Evolutionary conservation across 2,888 invertebrate species (phyloP).

Genomic region (Zaprionus obscuricornis): DNA sequence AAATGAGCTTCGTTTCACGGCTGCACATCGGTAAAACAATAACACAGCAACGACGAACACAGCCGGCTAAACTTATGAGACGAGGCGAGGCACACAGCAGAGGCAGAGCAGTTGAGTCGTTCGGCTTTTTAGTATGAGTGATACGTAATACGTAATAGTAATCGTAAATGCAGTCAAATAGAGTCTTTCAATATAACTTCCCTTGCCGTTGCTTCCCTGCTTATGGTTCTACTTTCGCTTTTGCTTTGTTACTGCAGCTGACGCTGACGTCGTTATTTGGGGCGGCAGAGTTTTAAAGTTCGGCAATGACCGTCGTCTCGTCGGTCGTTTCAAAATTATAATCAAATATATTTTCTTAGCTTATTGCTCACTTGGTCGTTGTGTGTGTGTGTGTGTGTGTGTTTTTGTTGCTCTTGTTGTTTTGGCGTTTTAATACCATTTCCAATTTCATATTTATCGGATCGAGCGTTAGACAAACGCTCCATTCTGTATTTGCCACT

Average conservation of each 20-base stretch:
- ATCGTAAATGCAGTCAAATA: constrained; percentile 50
- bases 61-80: too few relatives aligned
- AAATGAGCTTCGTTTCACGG: too few relatives aligned
- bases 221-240: too few relatives aligned
- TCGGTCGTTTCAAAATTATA: constrained; percentile 26
- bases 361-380: constrained; percentile 19
- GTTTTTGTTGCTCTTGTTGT: constrained; percentile 19
- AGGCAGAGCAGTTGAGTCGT: too few relatives aligned
- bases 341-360: constrained; percentile 61
- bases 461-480: constrained; percentile 65
- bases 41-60: too few relatives aligned
- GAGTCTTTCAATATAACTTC: constrained; percentile 30
- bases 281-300: constrained; percentile 31
- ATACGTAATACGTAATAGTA: constrained; percentile 24
- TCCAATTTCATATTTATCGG: constrained; percentile 77
- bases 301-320: constrained; percentile 43
- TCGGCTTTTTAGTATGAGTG: too few relatives aligned
- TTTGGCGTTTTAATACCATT: constrained; percentile 48
- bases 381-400: constrained; percentile 10
- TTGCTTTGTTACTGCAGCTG: too few relatives aligned
- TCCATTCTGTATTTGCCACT: constrained; percentile 75
- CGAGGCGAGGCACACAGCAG: too few relatives aligned
- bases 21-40: too few relatives aligned
- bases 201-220: neutral
- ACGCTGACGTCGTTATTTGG: neutral